Conservation (phyloP, 2,888 invertebrate species). For the Drosophila silvestris region DNA sequence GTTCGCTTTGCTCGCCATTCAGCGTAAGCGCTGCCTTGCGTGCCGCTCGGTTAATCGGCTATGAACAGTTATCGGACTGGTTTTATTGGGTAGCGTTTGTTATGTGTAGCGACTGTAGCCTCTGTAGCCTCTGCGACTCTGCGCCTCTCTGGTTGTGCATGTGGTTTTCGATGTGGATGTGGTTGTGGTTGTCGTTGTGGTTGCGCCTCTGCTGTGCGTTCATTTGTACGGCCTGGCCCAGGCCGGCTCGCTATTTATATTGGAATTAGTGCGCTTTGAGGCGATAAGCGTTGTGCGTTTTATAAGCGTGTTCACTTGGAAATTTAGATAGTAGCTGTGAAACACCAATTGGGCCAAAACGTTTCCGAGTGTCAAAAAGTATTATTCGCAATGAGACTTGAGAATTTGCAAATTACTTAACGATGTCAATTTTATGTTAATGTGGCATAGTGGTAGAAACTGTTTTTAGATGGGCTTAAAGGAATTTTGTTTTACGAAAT, state of each 20-base stretch:
- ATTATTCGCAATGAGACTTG: constrained; percentile 21
- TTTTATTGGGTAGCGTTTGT: constrained; percentile 74
- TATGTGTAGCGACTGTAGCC: constrained; percentile 58
- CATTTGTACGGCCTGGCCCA: not conserved
- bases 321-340: constrained; percentile 70
- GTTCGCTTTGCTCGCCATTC: constrained; percentile 45
- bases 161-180: constrained; percentile 11
- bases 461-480: not conserved
- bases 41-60: constrained; percentile 79
- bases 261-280: constrained; percentile 77
- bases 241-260: constrained; percentile 66
- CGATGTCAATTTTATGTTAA: constrained; percentile 11
- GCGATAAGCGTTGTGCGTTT: constrained; percentile 74
- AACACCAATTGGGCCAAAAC: constrained; percentile 27
- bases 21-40: constrained; percentile 59
- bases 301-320: constrained; percentile 74
- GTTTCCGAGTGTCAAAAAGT: constrained; percentile 46
- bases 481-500: not conserved
- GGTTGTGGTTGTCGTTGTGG: constrained; percentile 16
- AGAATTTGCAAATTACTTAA: constrained; percentile 35
- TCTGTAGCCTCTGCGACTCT: constrained; percentile 7
- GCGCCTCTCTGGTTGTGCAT: constrained; percentile 5
- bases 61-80: constrained; percentile 81
- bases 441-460: not conserved
- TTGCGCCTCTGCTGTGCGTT: constrained; percentile 31